Evolutionary conservation across 2,797 vertebrate species (phyloP).

Genomic region (Pogoniulus pusillus): DNA sequence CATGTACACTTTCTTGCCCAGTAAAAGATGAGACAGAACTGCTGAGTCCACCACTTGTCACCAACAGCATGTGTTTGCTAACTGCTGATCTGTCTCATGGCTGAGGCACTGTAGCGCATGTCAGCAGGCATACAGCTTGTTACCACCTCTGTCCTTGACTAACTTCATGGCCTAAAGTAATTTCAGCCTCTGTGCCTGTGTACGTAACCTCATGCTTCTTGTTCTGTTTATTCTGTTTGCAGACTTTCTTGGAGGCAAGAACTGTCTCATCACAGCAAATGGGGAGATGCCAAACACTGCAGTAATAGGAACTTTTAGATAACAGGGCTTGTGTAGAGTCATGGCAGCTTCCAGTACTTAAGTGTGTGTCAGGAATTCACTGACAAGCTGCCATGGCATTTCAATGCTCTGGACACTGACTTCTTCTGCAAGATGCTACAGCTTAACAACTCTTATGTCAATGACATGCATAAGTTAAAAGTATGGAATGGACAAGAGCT

Average conservation of each 20-base stretch:
- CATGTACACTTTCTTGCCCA: background rate
- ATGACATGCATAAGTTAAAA: conserved; percentile 1
- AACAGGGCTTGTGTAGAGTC: background rate
- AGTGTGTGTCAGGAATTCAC: conserved; percentile 4
- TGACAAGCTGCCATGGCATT: conserved; percentile 9
- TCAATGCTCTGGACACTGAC: conserved; percentile 13
- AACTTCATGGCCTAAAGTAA: background rate
- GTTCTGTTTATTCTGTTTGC: background rate
- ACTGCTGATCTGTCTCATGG: fast-evolving
- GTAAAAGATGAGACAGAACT: background rate
- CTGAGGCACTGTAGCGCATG: background rate
- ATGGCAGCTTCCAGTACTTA: background rate
- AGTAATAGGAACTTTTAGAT: background rate
- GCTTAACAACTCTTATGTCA: conserved; percentile 11
- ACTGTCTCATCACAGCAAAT: background rate
- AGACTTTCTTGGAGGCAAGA: background rate
- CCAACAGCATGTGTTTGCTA: fast-evolving
- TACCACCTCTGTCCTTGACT: background rate
- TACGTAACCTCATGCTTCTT: background rate
- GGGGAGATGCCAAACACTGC: background rate
- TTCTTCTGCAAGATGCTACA: conserved; percentile 4
- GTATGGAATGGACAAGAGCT: background rate
- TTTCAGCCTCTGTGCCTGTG: background rate
- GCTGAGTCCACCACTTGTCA: fast-evolving
- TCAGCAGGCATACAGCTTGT: background rate